phyloP scores from a whole-genome alignment of 2,888 invertebrate species.

The Oscheius myriophilus region DNA sequence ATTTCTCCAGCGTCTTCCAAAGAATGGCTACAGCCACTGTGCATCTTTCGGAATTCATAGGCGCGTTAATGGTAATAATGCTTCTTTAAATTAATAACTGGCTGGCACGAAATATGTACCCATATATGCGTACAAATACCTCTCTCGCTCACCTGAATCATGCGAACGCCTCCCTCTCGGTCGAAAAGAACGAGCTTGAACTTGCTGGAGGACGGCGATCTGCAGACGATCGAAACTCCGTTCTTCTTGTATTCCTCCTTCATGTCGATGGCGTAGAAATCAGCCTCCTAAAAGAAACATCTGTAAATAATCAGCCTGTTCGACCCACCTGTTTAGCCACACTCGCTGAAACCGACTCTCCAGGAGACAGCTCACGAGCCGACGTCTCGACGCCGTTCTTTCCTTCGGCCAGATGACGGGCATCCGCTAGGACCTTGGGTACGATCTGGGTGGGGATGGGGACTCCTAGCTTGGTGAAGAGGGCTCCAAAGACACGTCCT shows the following conservation, averaged over 20 bases:
- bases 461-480: conserved; percentile 70
- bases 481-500: conserved; percentile 70
- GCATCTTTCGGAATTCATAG: too few relatives aligned
- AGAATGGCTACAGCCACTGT: too few relatives aligned
- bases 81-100: conserved; percentile 19
- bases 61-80: too few relatives aligned
- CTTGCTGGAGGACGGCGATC: conserved; percentile 67
- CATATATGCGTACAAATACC: background rate
- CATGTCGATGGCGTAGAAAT: conserved; percentile 66
- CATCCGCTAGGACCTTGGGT: conserved; percentile 68
- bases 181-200: conserved; percentile 71
- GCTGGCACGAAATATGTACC: background rate
- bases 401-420: conserved; percentile 61
- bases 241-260: conserved; percentile 47
- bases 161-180: conserved; percentile 69
- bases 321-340: conserved; percentile 60
- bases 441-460: conserved; percentile 71
- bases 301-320: background rate
- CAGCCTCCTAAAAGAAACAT: conserved; percentile 57
- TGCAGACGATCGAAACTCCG: conserved; percentile 68
- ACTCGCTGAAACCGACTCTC: conserved; percentile 50
- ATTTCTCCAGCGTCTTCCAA: too few relatives aligned
- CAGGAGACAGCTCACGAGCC: conserved; percentile 54
- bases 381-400: conserved; percentile 38
- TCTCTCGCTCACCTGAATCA: conserved; percentile 56